Base-by-base conservation (phyloP, 2,888 invertebrate species). In the Deilephila elpenor region DNA sequence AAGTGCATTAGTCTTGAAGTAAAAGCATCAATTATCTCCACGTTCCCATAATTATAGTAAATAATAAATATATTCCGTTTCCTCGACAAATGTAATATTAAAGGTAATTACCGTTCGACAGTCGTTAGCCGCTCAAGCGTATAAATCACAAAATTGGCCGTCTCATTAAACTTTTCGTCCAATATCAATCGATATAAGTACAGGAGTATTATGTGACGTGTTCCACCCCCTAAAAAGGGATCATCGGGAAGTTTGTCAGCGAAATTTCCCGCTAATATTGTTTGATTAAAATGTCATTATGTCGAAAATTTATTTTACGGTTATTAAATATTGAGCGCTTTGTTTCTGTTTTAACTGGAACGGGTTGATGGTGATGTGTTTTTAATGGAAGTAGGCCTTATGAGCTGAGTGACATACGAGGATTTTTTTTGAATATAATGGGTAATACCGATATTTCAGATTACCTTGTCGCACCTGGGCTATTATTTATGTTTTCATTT, bases 231-330 rank as follows among this genome's bases (percentile, higher is more conserved):
- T 25, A 44, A 51, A 51, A 67, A 6, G 44, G 67, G 67, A 44
- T 25, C 56, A 5, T 62, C 17, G 17, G 25, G 44, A 67, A 67
- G 44, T 67, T 67, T 67, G 67, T 67, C 37, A 19, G 11, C 44
- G 64, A 20, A 11, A 64, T 37, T 64, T 61, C 14, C 44, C 61
- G 67, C 20, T 67, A 67, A 67, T 67, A 67, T 67, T 51, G 67
- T 67, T 67, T 67, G 51, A 67, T 67, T 67, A 67, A 67, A 67
- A 67, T 67, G 67, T 67, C 67, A 67, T 67, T 67, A 67, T 67
- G 67, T 51, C 25, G 51, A 44, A 51, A 67, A 67, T 67, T 51
- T 67, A 51, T 67, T 67, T 67, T 29, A 67, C 44, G 62, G 67
- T 51, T 51, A 51, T 44, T 56, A n/a, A 56, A 56, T 56, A n/a